Evolutionary conservation across 2,113 vertebrate genomes (phyloP).

Genomic region (Pomatorhinus ruficollis): DNA sequence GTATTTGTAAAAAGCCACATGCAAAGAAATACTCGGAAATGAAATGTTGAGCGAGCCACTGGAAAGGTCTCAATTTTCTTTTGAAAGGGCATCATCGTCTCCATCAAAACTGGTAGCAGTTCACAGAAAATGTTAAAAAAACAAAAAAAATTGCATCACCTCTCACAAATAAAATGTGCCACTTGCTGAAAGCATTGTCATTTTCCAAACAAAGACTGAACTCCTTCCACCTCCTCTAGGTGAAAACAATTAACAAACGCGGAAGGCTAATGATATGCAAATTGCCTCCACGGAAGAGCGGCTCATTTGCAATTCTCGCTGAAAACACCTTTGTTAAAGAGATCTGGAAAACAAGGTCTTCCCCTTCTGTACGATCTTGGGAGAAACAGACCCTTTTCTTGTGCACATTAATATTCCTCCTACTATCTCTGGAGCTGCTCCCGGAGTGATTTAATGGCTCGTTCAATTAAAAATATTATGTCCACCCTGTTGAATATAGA

Average conservation of each 20-base stretch:
- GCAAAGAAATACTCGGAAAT: not conserved
- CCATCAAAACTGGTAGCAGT: not conserved
- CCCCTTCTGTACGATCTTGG: not conserved
- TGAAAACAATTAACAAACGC: slow-evolving; percentile 62
- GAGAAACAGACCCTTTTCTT: slow-evolving; percentile 41
- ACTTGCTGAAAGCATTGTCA: slow-evolving; percentile 13
- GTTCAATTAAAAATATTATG: not conserved
- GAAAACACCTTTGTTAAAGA: slow-evolving; percentile 52
- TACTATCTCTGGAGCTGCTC: slow-evolving; percentile 18
- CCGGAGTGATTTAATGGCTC: not conserved
- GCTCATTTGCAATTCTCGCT: slow-evolving; percentile 63
- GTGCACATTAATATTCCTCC: slow-evolving; percentile 48
- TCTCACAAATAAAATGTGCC: not conserved
- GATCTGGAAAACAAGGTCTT: slow-evolving; percentile 54
- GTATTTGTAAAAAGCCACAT: not conserved
- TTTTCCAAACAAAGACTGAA: slow-evolving; percentile 56
- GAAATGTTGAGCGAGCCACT: not conserved
- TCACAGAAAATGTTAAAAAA: not conserved
- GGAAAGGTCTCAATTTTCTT: slow-evolving; percentile 48
- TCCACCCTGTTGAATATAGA: not conserved
- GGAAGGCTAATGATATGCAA: slow-evolving; percentile 66
- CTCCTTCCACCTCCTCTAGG: slow-evolving; percentile 52
- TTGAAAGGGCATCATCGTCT: slow-evolving; percentile 29
- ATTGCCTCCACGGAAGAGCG: slow-evolving; percentile 44
- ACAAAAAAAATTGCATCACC: not conserved